phyloP scores from a whole-genome alignment of 2,888 invertebrate species.

The Drosophila gaucha region DNA sequence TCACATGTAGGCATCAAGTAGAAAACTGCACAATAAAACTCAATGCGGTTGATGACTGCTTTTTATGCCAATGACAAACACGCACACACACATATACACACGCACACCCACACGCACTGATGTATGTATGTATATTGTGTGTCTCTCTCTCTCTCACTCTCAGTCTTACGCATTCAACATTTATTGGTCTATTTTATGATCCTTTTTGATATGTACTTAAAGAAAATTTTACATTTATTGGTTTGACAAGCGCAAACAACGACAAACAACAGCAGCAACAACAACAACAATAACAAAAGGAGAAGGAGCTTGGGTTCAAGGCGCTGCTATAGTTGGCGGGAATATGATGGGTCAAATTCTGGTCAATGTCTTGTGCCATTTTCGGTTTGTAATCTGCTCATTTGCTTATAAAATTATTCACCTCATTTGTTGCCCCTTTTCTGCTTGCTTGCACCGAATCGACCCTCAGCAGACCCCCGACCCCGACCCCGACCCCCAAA shows the following conservation, averaged over 20 bases:
- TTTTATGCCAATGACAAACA: constrained; percentile 56
- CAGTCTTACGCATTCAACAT: constrained; percentile 60
- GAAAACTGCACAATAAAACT: constrained; percentile 73
- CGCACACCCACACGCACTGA: background rate
- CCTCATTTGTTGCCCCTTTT: constrained; percentile 82
- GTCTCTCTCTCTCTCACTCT: constrained; percentile 1
- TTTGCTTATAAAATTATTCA: constrained; percentile 82
- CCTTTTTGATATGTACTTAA: constrained; percentile 80
- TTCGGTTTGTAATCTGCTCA: constrained; percentile 77
- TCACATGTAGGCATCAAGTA: constrained; percentile 58
- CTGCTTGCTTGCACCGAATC: constrained; percentile 65
- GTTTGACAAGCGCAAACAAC: constrained; percentile 68
- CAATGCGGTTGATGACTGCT: constrained; percentile 63
- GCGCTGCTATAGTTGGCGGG: constrained; percentile 28
- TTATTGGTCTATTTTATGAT: constrained; percentile 83
- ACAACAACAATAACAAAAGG: constrained; percentile 16
- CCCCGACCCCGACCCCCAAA: background rate
- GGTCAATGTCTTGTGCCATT: constrained; percentile 72
- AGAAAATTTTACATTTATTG: constrained; percentile 80
- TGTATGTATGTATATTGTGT: constrained; percentile 7
- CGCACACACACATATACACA: constrained; percentile 9
- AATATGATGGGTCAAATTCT: constrained; percentile 61
- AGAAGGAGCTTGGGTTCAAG: too few species aligned
- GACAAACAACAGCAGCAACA: constrained; percentile 24
- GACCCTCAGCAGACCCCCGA: constrained; percentile 2